Percentiles rank a stretch among this genome's conserved stretches.
phyloP scores from a whole-genome alignment of 1,140 invertebrate species.

The Xylocopa sonorina region DNA sequence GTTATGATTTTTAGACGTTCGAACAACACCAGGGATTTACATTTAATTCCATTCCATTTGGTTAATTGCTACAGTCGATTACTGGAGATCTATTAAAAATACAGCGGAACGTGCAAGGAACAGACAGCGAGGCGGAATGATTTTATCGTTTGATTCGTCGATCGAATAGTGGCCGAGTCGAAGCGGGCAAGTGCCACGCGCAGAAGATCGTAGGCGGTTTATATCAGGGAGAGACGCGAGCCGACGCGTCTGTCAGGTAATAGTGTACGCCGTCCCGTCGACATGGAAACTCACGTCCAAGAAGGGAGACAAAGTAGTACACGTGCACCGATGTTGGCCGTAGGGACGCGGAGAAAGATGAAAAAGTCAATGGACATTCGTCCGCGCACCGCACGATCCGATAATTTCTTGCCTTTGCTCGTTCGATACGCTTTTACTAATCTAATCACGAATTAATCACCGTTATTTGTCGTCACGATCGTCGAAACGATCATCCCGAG shows the following conservation, averaged over 20 bases:
- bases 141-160: constrained; percentile 14
- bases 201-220: constrained; percentile 26
- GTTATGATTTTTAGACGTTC: too few relatives aligned
- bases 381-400: not conserved
- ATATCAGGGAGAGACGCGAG: constrained; percentile 5
- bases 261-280: constrained; percentile 22
- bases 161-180: not conserved
- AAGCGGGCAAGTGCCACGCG: constrained; percentile 18
- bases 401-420: too few relatives aligned
- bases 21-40: not conserved
- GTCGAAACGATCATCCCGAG: too few relatives aligned
- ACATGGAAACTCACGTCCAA: constrained; percentile 34
- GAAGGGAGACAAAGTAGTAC: constrained; percentile 24
- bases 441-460: constrained; percentile 24
- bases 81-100: not conserved
- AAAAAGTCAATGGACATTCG: not conserved
- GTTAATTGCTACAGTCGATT: not conserved
- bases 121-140: not conserved
- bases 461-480: not conserved
- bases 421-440: not conserved
- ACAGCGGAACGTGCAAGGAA: not conserved
- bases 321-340: not conserved
- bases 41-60: not conserved
- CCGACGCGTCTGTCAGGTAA: constrained; percentile 31
- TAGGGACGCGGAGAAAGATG: not conserved